Percentiles rank a stretch among this genome's conserved stretches.
These are phyloP conservation scores for Orius laevigatus DNA, from an alignment of 1,140 invertebrate genomes.

Conservation along the genomic window DNA sequence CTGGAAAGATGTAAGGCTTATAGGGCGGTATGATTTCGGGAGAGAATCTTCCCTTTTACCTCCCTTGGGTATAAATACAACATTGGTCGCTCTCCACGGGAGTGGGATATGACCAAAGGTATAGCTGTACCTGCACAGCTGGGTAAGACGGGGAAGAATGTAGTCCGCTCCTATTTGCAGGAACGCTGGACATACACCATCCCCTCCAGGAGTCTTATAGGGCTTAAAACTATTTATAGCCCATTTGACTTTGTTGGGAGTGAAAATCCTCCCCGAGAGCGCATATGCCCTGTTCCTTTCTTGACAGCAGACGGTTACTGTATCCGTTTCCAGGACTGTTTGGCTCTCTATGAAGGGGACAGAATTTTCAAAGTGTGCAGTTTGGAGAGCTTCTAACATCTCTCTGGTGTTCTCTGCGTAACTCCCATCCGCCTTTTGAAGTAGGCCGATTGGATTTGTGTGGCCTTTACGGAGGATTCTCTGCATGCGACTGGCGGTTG, in stretches of 20 bases:
- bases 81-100: constrained; percentile 7
- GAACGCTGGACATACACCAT: constrained; percentile 17
- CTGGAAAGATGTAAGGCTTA: constrained; percentile 14
- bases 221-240: constrained; percentile 18
- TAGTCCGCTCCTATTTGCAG: constrained; percentile 14
- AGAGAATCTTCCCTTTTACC: constrained; percentile 7
- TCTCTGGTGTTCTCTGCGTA: neutral
- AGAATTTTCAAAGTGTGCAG: neutral
- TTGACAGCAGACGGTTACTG: neutral
- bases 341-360: neutral
- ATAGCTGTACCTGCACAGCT: constrained; percentile 6
- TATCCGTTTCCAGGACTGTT: neutral
- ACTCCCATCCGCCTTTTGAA: neutral
- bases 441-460: neutral
- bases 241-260: constrained; percentile 14
- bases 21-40: constrained; percentile 13
- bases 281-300: neutral
- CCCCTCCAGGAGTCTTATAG: constrained; percentile 18
- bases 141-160: neutral
- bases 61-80: constrained; percentile 18
- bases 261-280: constrained; percentile 7
- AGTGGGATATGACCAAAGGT: constrained; percentile 11
- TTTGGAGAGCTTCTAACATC: neutral
- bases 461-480: neutral
- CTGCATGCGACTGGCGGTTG: neutral